Evolutionary conservation across 2,888 invertebrate species (phyloP).

Genomic region (Chrysolina oricalcia): DNA sequence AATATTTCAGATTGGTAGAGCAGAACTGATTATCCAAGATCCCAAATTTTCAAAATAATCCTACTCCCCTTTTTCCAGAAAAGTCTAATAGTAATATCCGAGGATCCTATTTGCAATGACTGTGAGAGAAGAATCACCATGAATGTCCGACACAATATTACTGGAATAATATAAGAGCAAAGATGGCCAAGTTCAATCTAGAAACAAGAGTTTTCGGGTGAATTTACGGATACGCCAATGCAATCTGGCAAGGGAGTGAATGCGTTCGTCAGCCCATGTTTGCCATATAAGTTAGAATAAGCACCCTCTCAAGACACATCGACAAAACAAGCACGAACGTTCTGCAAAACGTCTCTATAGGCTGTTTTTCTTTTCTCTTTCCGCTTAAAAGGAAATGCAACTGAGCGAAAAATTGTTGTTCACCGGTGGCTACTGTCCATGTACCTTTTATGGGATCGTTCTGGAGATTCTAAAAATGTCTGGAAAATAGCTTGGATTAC

Average conservation of each 20-base stretch:
- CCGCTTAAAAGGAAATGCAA: constrained; percentile 52
- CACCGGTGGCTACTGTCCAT: constrained; percentile 48
- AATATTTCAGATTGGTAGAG: too few species aligned
- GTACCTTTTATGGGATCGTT: constrained; percentile 13
- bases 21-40: too few species aligned
- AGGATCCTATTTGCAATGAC: too few species aligned
- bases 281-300: constrained; percentile 48
- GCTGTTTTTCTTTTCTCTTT: constrained; percentile 47
- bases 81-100: too few species aligned
- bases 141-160: background rate
- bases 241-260: constrained; percentile 38
- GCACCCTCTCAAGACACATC: constrained; percentile 63
- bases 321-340: constrained; percentile 59
- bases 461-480: background rate
- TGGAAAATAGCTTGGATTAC: background rate
- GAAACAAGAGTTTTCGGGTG: background rate
- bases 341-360: constrained; percentile 52
- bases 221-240: background rate
- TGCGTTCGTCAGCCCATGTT: constrained; percentile 57
- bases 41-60: too few species aligned
- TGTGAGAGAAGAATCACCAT: background rate
- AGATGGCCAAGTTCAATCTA: background rate
- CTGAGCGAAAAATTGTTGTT: constrained; percentile 57
- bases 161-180: background rate
- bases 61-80: too few species aligned